Evolutionary conservation across 37 sponge, comb jelly and placozoan species (phyloP).

Genomic region (Oopsacas minuta): DNA sequence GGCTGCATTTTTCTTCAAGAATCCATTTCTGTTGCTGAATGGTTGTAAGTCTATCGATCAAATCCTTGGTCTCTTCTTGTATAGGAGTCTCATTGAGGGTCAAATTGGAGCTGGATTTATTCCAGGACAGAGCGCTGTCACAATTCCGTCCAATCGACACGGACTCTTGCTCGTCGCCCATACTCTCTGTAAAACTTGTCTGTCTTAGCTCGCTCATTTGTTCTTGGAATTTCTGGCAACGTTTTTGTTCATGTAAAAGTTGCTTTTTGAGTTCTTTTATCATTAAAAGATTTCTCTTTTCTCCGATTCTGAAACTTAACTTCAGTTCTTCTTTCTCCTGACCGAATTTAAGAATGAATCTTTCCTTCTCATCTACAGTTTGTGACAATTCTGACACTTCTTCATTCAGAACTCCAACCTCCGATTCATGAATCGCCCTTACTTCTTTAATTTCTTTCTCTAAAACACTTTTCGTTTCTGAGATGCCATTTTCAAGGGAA

Average conservation of each 20-base stretch:
- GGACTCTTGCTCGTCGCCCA: neutral
- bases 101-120: neutral
- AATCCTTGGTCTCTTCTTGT: neutral
- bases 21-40: neutral
- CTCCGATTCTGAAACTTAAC: neutral
- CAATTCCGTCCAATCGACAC: neutral
- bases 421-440: neutral
- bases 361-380: conserved; percentile 7
- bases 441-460: neutral
- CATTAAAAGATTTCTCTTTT: neutral
- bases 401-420: neutral
- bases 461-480: neutral
- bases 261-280: neutral
- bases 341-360: neutral
- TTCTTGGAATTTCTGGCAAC: neutral
- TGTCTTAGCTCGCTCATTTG: neutral
- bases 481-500: neutral
- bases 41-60: neutral
- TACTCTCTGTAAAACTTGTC: neutral
- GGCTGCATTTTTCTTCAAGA: neutral
- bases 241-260: neutral
- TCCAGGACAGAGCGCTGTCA: neutral
- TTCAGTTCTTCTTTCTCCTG: conserved; percentile 9
- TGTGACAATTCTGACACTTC: neutral
- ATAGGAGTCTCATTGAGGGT: neutral